Base-by-base conservation (phyloP, 2,888 invertebrate genomes). In the Charanyca ferruginea region DNA sequence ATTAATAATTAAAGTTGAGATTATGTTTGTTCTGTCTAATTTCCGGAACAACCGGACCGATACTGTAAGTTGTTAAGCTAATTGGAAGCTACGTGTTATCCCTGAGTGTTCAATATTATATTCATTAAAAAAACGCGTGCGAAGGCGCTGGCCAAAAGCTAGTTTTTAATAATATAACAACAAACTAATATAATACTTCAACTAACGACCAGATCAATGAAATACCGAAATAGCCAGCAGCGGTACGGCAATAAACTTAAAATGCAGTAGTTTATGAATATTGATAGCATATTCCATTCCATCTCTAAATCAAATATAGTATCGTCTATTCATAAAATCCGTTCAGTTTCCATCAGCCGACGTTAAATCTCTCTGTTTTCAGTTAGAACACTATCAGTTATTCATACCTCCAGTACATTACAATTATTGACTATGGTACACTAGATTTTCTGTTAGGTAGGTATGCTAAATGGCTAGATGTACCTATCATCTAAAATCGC, bases 191-290 rank as follows among this genome's bases (percentile, higher is more conserved):
- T n/a, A 41, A 48, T 20, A 1, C 23, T 20, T 32, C 18, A 45
- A 28, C 49, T 1, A 11, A 7, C 11, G 13, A 70, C 9, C 9
- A 38, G n/a, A n/a, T 32, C n/a, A 71, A 69, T 61, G 22, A 63
- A 49, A 54, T 54, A 44, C n/a, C 38, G 18, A 2, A 38, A 28
- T 22, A 35, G 7, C 48, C 9, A 38, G 48, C 16, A 51, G 9
- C 28, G 25, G 44, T 49, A 42, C 25, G 32, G 35, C 42, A 41
- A 60, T 73, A 72, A 66, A 73, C 23, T 28, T 45, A 25, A 74
- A 62, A 49, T 32, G 16, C 25, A 35, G 13, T 20, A n/a, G 35
- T 42, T 76, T 57, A 76, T 76, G 57, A 70, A 76, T 74, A 70
- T 75, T 75, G n/a, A 70, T 75, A n/a, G 28, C 16, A 38, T 45